Conservation (phyloP, 2,113 vertebrate genomes). For the Neoarius graeffei region DNA sequence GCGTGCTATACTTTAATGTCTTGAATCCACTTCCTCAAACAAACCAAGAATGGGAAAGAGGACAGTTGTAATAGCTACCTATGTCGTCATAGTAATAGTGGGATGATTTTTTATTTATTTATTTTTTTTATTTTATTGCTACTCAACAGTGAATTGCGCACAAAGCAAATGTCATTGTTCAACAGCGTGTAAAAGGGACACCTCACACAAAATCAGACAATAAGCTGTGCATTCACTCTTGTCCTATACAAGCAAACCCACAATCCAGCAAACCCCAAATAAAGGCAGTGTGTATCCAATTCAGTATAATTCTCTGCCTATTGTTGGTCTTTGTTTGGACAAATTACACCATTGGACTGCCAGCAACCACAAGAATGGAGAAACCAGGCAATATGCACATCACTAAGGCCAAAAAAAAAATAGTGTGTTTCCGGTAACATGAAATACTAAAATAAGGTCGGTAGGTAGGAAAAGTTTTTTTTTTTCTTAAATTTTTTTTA, state of each 20-base stretch:
- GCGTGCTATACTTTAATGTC: not conserved
- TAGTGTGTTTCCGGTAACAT: too few relatives aligned
- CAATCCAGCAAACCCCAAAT: conserved; percentile 15
- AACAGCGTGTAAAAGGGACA: not conserved
- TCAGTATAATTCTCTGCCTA: conserved; percentile 8
- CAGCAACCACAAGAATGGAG: conserved; percentile 6
- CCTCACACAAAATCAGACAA: not conserved
- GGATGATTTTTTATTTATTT: not conserved
- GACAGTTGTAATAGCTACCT: not conserved
- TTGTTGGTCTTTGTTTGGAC: conserved; percentile 14
- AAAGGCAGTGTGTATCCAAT: conserved; percentile 16
- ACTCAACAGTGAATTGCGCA: not conserved
- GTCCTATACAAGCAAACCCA: not conserved
- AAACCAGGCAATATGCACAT: not conserved
- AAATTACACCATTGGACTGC: conserved; percentile 3
- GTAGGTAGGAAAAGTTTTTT: too few relatives aligned
- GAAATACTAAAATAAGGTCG: too few relatives aligned
- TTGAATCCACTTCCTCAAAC: not conserved
- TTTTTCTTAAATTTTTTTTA: too few relatives aligned
- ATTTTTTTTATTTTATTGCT: not conserved
- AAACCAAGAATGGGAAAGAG: not conserved
- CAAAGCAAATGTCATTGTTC: not conserved
- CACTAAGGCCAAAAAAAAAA: too few relatives aligned
- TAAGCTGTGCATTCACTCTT: not conserved
- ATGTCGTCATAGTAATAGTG: not conserved